Evolutionary conservation across 2,113 vertebrate species (phyloP), one percentile per base, ranked within the genome.

Genomic region (Siniperca chuatsi): DNA sequence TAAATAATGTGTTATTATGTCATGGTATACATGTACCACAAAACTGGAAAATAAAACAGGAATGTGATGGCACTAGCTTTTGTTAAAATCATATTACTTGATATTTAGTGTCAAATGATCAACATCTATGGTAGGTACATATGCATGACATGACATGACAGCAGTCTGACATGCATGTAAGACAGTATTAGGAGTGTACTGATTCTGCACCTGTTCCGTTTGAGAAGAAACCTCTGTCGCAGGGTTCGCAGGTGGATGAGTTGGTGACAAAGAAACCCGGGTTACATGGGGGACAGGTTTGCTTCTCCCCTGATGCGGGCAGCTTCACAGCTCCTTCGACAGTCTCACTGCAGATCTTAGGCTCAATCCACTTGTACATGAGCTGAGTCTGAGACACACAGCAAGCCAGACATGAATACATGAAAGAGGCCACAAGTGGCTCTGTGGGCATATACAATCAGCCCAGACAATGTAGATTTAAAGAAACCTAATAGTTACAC

Each of bases 281-380:
- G 92, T 99, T 99, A 91, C 98, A 99, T 0, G 98, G 98, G 0
- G 96, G 97, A 71, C 98, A 99, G 0, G 8, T 84, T 54, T 91
- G 95, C 90, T 96, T 97, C 83, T 95, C 52, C 0, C 96, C 97
- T 0, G 98, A 98, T 0, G 94, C 92, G 0, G 98, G 98, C 85
- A 99, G 95, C 37, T 62, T 85, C 58, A 94, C 94, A 0, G 98
- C 96, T 8, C 91, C 94, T 0, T 96, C 78, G 0, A 93, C 85
- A 7, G 91, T 96, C 83, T 98, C 97, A 0, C 91, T 93, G 88
- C 98, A 99, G 93, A 97, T 97, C 85, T 99, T 99, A 0, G 98
- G 98, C 74, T 98, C 96, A 8, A 97, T 97, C 98, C 98, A 99
- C 82, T 98, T 98, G 92, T 97, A 99, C 97, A 97, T 97, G 76